These are phyloP conservation scores for Liparis tanakae DNA, from an alignment of 2,797 vertebrate species.

Conservation along the genomic window DNA sequence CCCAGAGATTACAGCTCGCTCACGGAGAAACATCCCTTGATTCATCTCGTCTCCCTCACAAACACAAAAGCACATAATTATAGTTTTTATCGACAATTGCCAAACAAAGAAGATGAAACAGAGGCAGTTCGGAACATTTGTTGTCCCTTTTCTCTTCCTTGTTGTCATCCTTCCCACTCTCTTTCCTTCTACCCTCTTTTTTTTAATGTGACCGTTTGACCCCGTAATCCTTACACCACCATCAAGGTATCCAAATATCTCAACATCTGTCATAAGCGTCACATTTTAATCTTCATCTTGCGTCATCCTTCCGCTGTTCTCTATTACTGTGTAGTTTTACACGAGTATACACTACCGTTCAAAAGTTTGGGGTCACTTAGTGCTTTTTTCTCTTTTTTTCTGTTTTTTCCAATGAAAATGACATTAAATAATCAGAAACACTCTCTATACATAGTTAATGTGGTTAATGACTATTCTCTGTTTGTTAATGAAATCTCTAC, in stretches of 20 bases:
- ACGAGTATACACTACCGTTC: too few species aligned
- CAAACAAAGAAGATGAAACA: slow-evolving; percentile 45
- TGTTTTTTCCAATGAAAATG: too few species aligned
- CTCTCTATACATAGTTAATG: too few species aligned
- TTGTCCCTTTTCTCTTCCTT: not conserved
- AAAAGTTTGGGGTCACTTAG: too few species aligned
- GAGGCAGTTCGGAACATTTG: slow-evolving; percentile 1
- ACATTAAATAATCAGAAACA: too few species aligned
- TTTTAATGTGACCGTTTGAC: slow-evolving; percentile 3
- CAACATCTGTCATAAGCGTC: slow-evolving; percentile 8
- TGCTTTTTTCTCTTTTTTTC: too few species aligned
- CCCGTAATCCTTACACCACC: slow-evolving; percentile 5
- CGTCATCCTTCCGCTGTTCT: not conserved
- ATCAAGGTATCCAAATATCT: slow-evolving; percentile 7
- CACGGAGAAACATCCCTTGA: slow-evolving; percentile 40
- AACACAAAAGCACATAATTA: slow-evolving; percentile 60
- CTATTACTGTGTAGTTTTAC: not conserved
- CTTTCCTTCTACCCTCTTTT: slow-evolving; percentile 8
- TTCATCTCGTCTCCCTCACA: slow-evolving; percentile 35
- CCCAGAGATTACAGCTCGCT: slow-evolving; percentile 38
- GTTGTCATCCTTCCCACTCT: not conserved
- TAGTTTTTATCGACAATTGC: slow-evolving; percentile 58
- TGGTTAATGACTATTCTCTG: too few species aligned
- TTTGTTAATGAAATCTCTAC: too few species aligned
- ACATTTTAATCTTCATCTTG: slow-evolving; percentile 13